A percentile compares a stretch with the other conserved stretches of the same genome.
phyloP scores from a whole-genome alignment of 2,113 vertebrate species.

The Ptilonorhynchus violaceus region DNA sequence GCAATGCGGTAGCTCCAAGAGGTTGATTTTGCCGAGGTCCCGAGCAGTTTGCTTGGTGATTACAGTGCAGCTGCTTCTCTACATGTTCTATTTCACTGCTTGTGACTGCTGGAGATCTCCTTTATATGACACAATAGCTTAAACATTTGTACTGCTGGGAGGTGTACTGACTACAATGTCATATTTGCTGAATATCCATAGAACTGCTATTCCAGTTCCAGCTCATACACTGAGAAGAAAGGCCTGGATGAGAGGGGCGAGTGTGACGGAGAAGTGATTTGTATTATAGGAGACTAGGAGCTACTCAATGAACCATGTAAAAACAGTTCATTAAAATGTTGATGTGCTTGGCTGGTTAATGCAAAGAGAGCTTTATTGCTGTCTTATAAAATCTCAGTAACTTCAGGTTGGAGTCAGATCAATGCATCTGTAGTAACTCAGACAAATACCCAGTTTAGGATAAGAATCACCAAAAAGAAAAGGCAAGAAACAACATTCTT shows the following conservation, averaged over 20 bases:
- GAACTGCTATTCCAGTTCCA: slow-evolving; percentile 22
- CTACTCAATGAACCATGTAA: slow-evolving; percentile 76
- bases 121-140: background rate
- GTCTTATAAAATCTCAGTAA: slow-evolving; percentile 69
- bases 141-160: background rate
- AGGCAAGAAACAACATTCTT: background rate
- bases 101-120: background rate
- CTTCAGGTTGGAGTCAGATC: slow-evolving; percentile 61
- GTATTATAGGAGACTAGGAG: slow-evolving; percentile 67
- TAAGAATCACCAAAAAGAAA: background rate
- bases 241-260: background rate
- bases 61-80: background rate
- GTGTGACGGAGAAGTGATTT: slow-evolving; percentile 61
- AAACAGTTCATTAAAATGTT: slow-evolving; percentile 86
- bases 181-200: background rate
- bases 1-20: background rate
- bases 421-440: slow-evolving; percentile 42
- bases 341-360: slow-evolving; percentile 77
- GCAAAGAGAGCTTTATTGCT: slow-evolving; percentile 77
- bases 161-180: background rate
- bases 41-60: background rate
- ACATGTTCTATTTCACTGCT: background rate
- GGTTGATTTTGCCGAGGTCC: background rate
- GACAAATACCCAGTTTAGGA: background rate
- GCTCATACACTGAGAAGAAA: slow-evolving; percentile 38